Base-by-base conservation (phyloP, 2,113 vertebrate genomes). In the Zosterops lateralis region DNA sequence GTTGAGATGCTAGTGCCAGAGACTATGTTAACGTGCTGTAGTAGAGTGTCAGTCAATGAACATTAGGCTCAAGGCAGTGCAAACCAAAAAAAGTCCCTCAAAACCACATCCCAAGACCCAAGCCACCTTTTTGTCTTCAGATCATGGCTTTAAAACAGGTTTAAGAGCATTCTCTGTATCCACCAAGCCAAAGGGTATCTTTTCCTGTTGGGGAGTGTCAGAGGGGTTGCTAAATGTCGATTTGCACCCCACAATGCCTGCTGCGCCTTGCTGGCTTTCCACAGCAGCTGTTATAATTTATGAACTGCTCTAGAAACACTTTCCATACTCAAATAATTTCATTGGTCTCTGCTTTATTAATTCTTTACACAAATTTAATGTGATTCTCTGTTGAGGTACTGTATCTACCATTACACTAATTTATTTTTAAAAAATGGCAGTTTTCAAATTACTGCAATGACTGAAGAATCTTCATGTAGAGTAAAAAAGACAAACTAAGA, bases 61-160 rank as follows among this genome's bases (percentile, higher is more conserved):
- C 36, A 19, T 17, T 13, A 67, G 53, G 22, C 22, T 50, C 51
- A 65, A 87, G 13, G 48, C 17, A 75, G 9, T 28, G 40, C 32
- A 44, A 89, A 12, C 5, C 17, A 58, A 58, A 65, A 65, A 77
- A 28, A 1, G 2, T 5, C 4, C 10, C 25, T 34, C 5, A 71
- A 26, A 84, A 32, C 32, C 34, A 31, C 14, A 60, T 22, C 13
- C 13, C 1, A 3, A 74, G 36, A 53, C 48, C 24, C 5, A 53
- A 40, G 5, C 50, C 14, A 71, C 14, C 13, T 36, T 51, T 89
- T 22, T 64, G 17, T 36, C 25, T 67, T 61, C 57, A 57, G 44
- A 36, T 2, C 3, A 1, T 19, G 24, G 3, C 38, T 65, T 66
- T 2, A 1, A 60, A 95, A 40, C 4, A 48, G 6, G 3, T 47